Percentiles rank a stretch among this genome's conserved stretches.
phyloP scores from a whole-genome alignment of 2,113 vertebrate genomes.

The Podiceps cristatus region DNA sequence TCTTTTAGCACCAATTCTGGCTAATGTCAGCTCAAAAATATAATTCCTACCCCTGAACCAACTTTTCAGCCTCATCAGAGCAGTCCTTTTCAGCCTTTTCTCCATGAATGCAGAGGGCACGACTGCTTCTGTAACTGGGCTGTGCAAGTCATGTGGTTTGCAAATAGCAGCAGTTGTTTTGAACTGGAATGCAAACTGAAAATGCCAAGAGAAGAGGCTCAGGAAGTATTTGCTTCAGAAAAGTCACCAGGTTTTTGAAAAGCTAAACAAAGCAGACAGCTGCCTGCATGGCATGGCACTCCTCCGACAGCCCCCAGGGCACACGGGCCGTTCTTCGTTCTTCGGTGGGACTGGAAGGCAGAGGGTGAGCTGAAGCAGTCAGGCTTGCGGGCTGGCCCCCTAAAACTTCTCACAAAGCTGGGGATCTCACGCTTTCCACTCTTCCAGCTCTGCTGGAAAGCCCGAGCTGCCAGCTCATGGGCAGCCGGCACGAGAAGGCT shows the following conservation, averaged over 20 bases:
- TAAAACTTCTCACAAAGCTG: background rate
- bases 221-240: background rate
- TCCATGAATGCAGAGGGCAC: background rate
- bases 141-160: background rate
- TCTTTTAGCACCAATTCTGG: background rate
- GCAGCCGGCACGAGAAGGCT: fast-evolving
- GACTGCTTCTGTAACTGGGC: background rate
- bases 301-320: background rate
- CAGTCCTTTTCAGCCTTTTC: background rate
- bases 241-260: background rate
- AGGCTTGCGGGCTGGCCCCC: fast-evolving
- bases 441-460: background rate
- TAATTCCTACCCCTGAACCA: background rate
- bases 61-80: background rate
- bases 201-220: background rate
- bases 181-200: background rate
- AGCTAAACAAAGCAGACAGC: background rate
- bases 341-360: background rate
- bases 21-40: background rate
- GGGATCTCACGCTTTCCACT: background rate
- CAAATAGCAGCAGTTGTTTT: background rate
- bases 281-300: background rate
- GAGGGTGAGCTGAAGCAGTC: background rate
- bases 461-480: background rate
- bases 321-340: background rate